Percentiles rank a stretch among this genome's conserved stretches.
Conservation (phyloP, 1,140 invertebrate species). For the Cydia splendana region DNA sequence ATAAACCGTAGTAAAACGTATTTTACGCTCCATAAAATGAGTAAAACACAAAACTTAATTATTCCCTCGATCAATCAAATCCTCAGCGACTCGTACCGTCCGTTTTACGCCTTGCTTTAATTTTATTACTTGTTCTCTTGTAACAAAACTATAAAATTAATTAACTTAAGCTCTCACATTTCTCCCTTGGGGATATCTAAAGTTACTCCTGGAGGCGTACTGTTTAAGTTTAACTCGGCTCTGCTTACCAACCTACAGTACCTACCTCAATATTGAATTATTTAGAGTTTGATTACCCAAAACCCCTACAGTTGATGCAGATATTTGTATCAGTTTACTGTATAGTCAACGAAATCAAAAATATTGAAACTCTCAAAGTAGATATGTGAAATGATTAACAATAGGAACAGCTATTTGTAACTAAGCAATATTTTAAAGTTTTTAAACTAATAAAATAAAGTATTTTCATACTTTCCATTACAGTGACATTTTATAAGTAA, state of each 20-base stretch:
- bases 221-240: not conserved
- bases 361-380: too few species aligned
- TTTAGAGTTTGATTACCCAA: not conserved
- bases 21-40: conserved; percentile 24
- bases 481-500: too few species aligned
- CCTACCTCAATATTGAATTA: too few species aligned
- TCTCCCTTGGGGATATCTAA: not conserved
- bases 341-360: too few species aligned
- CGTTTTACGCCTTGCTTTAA: conserved; percentile 30
- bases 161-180: conserved; percentile 7
- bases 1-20: conserved; percentile 13
- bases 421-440: too few species aligned
- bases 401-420: too few species aligned
- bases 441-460: too few species aligned
- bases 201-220: not conserved
- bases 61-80: conserved; percentile 28
- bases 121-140: conserved; percentile 29
- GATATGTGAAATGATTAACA: too few species aligned
- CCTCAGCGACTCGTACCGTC: conserved; percentile 14
- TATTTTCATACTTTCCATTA: too few species aligned
- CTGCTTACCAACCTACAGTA: not conserved
- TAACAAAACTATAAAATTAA: conserved; percentile 22
- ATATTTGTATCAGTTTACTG: too few species aligned
- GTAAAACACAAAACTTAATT: conserved; percentile 30
- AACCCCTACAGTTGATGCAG: not conserved